Conservation (phyloP, 2,113 vertebrate species). For the Myrmophylax atrothorax region DNA sequence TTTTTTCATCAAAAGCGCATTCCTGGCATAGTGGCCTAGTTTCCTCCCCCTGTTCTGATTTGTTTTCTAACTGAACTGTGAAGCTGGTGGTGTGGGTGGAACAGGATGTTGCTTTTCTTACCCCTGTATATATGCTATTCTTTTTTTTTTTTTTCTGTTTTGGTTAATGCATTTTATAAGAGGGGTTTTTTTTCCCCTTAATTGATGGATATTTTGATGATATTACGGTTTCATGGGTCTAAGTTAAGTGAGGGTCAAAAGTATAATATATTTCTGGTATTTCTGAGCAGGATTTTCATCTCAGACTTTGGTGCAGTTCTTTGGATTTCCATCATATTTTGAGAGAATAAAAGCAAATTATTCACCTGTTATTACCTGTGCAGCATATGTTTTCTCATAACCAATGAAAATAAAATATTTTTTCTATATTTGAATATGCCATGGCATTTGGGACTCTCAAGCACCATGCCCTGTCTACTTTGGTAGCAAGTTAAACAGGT, state of each 20-base stretch:
- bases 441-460: neutral
- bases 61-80: neutral
- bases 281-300: neutral
- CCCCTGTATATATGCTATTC: rapidly evolving
- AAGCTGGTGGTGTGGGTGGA: neutral
- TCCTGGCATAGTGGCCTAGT: neutral
- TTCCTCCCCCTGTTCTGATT: neutral
- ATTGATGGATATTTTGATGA: neutral
- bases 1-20: constrained; percentile 20
- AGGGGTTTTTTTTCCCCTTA: neutral
- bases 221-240: neutral
- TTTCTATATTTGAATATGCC: neutral
- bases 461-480: neutral
- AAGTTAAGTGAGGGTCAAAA: neutral
- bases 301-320: neutral
- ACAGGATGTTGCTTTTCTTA: neutral
- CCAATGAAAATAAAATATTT: neutral
- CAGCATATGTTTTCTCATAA: neutral
- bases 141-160: neutral
- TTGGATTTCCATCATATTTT: neutral
- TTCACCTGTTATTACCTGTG: neutral
- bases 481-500: neutral
- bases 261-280: neutral
- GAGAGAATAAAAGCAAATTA: neutral
- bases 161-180: neutral